Evolutionary conservation across 2,113 vertebrate genomes (phyloP).

Genomic region (Psilopsiagon aymara): DNA sequence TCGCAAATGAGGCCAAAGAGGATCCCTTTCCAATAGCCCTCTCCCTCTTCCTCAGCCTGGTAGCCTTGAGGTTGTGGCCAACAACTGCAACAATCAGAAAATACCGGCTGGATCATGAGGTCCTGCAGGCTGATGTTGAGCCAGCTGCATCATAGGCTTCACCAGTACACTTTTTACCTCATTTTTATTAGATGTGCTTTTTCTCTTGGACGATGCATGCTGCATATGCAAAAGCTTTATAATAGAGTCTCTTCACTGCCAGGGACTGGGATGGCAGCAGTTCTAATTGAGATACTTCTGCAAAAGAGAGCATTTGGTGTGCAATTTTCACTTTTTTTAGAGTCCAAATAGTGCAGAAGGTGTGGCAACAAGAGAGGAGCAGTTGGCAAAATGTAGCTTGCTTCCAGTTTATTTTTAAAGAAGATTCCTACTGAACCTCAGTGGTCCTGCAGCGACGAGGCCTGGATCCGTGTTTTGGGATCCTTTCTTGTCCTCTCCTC

Average conservation of each 20-base stretch:
- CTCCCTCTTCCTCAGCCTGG: neutral
- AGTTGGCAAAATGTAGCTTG: neutral
- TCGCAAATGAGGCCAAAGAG: accelerated
- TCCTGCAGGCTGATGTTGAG: neutral
- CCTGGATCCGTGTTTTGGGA: neutral
- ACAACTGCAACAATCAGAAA: neutral
- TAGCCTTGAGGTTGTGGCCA: neutral
- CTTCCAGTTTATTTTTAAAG: neutral
- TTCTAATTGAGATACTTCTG: neutral
- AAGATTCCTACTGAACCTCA: neutral
- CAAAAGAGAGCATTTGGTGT: neutral
- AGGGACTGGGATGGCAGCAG: neutral
- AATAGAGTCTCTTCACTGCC: neutral
- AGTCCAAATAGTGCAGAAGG: neutral
- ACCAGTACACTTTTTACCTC: neutral
- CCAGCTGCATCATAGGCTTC: neutral
- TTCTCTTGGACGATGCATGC: neutral
- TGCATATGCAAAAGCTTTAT: slow-evolving; percentile 3
- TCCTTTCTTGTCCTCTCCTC: neutral
- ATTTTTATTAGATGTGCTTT: neutral
- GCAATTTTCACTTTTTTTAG: neutral
- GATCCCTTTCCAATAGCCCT: neutral
- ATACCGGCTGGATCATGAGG: neutral
- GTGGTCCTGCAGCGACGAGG: neutral
- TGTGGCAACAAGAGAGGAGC: neutral